Conservation (phyloP, 2,113 vertebrate species). For the Aythya baeri region DNA sequence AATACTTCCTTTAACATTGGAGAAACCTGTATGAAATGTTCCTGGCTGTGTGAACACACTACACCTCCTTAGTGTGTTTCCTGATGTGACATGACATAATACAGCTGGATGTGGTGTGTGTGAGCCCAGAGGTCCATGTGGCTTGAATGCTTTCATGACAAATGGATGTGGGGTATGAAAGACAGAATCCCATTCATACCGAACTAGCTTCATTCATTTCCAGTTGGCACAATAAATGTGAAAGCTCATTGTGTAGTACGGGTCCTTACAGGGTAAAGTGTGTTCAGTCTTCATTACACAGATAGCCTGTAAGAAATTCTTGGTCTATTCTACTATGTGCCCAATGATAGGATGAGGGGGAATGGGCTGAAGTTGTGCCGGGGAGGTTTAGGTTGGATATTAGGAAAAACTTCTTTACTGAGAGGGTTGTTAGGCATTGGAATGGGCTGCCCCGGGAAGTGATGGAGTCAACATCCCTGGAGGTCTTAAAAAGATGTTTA, state of each 20-base stretch:
- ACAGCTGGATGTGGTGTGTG: rapidly evolving
- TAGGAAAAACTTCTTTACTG: too few species aligned
- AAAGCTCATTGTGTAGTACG: background rate
- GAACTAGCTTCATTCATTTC: background rate
- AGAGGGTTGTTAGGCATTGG: too few species aligned
- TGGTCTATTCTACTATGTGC: too few species aligned
- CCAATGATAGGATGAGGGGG: too few species aligned
- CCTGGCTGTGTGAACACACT: background rate
- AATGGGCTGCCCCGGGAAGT: too few species aligned
- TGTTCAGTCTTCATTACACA: background rate
- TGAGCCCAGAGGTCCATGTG: rapidly evolving
- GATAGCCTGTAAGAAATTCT: background rate
- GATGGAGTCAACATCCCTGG: too few species aligned
- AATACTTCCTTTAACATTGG: background rate
- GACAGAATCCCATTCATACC: rapidly evolving
- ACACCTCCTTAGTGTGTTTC: background rate
- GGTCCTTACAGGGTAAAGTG: background rate
- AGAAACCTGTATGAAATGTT: background rate
- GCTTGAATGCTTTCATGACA: background rate
- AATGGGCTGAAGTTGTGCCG: too few species aligned
- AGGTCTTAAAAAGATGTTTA: too few species aligned
- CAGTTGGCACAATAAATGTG: background rate
- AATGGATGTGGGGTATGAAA: background rate
- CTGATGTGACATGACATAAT: rapidly evolving
- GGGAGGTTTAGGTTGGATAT: too few species aligned